phyloP scores from a whole-genome alignment of 35 echinoderm and acorn worm genomes.

The Patiria miniata region DNA sequence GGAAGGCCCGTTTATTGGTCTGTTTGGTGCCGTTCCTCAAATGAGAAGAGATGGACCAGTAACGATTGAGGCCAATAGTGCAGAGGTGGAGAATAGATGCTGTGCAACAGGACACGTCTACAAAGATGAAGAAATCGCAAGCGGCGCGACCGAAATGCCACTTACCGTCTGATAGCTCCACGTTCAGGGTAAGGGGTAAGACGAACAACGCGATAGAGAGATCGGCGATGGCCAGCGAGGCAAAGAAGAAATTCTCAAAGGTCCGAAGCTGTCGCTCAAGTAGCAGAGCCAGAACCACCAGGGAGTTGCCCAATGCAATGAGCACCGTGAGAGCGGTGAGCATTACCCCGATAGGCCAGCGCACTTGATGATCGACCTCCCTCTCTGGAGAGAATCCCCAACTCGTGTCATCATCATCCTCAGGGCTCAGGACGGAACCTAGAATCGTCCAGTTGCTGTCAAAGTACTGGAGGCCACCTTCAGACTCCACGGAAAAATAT shows the following conservation, averaged over 20 bases:
- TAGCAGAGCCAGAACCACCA: conserved; percentile 59
- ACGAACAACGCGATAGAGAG: conserved; percentile 63
- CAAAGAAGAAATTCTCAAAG: conserved; percentile 86
- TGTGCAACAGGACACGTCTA: conserved; percentile 75
- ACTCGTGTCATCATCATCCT: background rate
- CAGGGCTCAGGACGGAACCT: background rate
- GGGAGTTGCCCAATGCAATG: conserved; percentile 61
- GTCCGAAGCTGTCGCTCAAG: conserved; percentile 55
- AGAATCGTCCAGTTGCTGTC: background rate
- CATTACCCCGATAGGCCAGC: background rate
- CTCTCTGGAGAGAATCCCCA: background rate
- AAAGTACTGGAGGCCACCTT: too few relatives aligned
- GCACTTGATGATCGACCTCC: background rate
- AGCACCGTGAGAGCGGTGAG: conserved; percentile 34
- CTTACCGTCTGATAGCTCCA: conserved; percentile 54
- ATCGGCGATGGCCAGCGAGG: conserved; percentile 67
- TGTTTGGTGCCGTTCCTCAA: conserved; percentile 65
- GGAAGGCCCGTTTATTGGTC: conserved; percentile 49
- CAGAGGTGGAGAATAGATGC: conserved; percentile 78
- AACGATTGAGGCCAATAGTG: conserved; percentile 75
- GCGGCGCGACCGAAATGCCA: conserved; percentile 53
- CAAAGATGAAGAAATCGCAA: conserved; percentile 80
- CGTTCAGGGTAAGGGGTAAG: conserved; percentile 50
- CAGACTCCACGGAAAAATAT: too few relatives aligned
- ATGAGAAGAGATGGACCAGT: conserved; percentile 66